Conservation (phyloP, 2,113 vertebrate genomes). For the Nothoprocta perdicaria region DNA sequence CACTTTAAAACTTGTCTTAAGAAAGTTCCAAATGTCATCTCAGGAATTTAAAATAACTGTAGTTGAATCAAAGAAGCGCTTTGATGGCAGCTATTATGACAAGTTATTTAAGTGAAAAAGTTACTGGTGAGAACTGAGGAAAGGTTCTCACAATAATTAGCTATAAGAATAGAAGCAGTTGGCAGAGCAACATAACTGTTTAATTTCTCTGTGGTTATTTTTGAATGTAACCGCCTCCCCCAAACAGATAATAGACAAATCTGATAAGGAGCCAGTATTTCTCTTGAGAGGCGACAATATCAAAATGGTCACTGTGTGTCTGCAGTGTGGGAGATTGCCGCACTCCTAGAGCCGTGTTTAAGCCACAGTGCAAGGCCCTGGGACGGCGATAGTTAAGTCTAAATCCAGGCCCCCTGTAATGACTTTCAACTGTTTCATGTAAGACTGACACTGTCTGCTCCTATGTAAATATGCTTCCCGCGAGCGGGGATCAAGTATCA, state of each 20-base stretch:
- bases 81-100: neutral
- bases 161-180: conserved; percentile 14
- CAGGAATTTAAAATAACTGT: neutral
- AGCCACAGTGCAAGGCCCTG: neutral
- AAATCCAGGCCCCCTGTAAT: neutral
- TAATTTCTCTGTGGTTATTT: conserved; percentile 4
- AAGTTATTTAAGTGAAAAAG: conserved; percentile 32
- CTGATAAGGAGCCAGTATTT: neutral
- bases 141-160: conserved; percentile 40
- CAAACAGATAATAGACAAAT: conserved; percentile 1
- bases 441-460: neutral
- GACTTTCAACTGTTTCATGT: neutral
- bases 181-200: neutral
- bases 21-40: conserved; percentile 22
- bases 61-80: conserved; percentile 3
- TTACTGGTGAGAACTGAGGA: conserved; percentile 6
- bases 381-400: neutral
- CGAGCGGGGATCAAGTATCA: neutral
- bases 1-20: conserved; percentile 1
- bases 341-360: neutral
- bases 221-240: neutral
- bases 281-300: neutral
- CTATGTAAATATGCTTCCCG: neutral
- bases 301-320: neutral
- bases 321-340: neutral